Evolutionary conservation across 1,140 invertebrate genomes (phyloP).

Genomic region (Coelopa frigida): DNA sequence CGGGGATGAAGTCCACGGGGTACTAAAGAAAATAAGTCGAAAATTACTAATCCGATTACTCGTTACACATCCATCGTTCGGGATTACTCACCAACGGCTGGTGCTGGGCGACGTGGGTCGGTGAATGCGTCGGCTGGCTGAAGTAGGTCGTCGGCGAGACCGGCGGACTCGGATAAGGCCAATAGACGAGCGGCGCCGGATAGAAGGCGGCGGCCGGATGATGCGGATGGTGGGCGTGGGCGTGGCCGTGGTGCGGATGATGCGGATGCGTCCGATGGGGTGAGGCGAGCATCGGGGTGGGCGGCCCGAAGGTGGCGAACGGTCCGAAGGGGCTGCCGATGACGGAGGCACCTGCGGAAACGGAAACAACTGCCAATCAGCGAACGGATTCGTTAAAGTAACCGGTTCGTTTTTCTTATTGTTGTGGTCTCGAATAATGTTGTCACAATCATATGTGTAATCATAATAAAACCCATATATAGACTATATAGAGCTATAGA

Average conservation of each 20-base stretch:
- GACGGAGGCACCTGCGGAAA: conserved; percentile 28
- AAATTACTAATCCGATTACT: neutral
- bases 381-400: neutral
- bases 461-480: too few relatives aligned
- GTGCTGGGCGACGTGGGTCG: conserved; percentile 44
- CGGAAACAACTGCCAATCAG: neutral
- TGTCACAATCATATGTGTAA: too few relatives aligned
- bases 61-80: too few relatives aligned
- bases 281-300: conserved; percentile 28
- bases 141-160: conserved; percentile 83
- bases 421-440: too few relatives aligned
- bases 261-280: conserved; percentile 48
- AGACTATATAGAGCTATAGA: too few relatives aligned
- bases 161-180: conserved; percentile 87
- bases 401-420: too few relatives aligned
- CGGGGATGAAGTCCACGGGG: conserved; percentile 27
- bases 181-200: conserved; percentile 65
- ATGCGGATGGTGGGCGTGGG: conserved; percentile 30
- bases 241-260: conserved; percentile 26
- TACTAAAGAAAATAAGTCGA: conserved; percentile 19
- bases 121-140: conserved; percentile 51
- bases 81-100: conserved; percentile 47
- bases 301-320: conserved; percentile 27
- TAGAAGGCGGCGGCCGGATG: conserved; percentile 47
- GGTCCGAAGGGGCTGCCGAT: conserved; percentile 36